Conservation (phyloP, 2,113 vertebrate species). For the Morphnarchus princeps region DNA sequence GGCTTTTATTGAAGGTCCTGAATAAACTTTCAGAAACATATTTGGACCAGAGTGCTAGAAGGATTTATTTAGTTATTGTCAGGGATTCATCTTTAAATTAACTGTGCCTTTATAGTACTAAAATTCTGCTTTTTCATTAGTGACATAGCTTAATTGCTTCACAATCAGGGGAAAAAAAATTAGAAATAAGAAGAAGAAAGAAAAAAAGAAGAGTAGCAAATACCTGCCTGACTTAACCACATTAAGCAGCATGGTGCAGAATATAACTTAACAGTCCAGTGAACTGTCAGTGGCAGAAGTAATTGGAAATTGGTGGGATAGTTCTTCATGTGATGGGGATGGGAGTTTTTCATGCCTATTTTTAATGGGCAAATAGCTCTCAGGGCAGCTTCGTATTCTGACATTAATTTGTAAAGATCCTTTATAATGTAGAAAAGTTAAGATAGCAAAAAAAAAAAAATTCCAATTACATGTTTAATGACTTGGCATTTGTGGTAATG, state of each 20-base stretch:
- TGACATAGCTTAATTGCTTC: conserved; percentile 70
- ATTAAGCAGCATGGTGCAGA: conserved; percentile 69
- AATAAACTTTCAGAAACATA: conserved; percentile 43
- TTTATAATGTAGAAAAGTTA: conserved; percentile 68
- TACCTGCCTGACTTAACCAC: conserved; percentile 61
- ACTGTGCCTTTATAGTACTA: conserved; percentile 43
- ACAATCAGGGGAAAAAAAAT: conserved; percentile 48
- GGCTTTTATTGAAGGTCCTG: neutral
- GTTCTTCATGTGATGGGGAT: conserved; percentile 55
- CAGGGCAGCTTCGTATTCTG: conserved; percentile 61
- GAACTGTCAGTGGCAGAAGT: conserved; percentile 74
- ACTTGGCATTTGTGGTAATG: conserved; percentile 81
- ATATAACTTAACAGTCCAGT: conserved; percentile 74
- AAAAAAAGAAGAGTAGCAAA: conserved; percentile 36
- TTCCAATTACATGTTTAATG: conserved; percentile 81
- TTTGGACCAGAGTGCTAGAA: neutral
- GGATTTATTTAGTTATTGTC: conserved; percentile 53
- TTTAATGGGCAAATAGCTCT: conserved; percentile 74
- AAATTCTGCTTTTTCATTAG: conserved; percentile 66
- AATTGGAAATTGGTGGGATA: conserved; percentile 76
- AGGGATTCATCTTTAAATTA: conserved; percentile 49
- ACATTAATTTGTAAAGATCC: conserved; percentile 70
- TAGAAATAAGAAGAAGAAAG: neutral
- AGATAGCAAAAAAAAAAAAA: conserved; percentile 66
- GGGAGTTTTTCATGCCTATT: conserved; percentile 65